These are phyloP conservation scores for Crenuchus spilurus DNA, from an alignment of 2,797 vertebrate species.

Conservation along the genomic window DNA sequence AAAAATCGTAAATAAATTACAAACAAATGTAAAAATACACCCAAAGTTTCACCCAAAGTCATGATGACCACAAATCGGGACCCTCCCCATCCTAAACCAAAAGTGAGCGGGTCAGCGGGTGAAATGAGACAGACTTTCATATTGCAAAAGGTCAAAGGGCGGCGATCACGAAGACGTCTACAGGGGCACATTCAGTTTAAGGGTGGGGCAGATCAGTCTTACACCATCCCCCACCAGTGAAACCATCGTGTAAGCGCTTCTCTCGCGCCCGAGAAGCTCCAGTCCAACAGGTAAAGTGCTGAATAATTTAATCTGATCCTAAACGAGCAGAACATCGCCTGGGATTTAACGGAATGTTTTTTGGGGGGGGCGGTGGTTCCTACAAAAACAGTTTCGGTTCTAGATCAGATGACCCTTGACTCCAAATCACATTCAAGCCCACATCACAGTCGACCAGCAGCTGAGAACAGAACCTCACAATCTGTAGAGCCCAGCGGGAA, in stretches of 20 bases:
- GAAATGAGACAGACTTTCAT: slow-evolving; percentile 57
- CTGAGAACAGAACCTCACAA: background rate
- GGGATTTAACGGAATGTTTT: slow-evolving; percentile 38
- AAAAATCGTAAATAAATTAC: slow-evolving; percentile 73
- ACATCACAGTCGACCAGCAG: background rate
- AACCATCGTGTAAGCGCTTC: too few relatives aligned
- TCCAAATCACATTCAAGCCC: background rate
- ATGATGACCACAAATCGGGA: slow-evolving; percentile 56
- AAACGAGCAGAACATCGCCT: background rate
- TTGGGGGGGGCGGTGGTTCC: too few relatives aligned
- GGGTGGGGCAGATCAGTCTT: background rate
- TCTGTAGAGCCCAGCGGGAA: background rate
- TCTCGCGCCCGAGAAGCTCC: too few relatives aligned
- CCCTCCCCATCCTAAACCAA: slow-evolving; percentile 39
- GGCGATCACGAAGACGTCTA: slow-evolving; percentile 50
- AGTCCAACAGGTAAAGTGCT: slow-evolving; percentile 68
- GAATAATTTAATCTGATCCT: slow-evolving; percentile 54
- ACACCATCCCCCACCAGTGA: too few relatives aligned
- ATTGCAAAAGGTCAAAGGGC: slow-evolving; percentile 59
- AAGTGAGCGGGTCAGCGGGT: slow-evolving; percentile 46
- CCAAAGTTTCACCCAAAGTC: slow-evolving; percentile 57
- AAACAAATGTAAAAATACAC: slow-evolving; percentile 69
- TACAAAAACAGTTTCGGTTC: too few relatives aligned
- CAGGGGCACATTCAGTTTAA: slow-evolving; percentile 11
- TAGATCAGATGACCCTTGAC: background rate